Conservation (phyloP, 35 echinoderm and acorn worm species). For the Anneissia japonica region DNA sequence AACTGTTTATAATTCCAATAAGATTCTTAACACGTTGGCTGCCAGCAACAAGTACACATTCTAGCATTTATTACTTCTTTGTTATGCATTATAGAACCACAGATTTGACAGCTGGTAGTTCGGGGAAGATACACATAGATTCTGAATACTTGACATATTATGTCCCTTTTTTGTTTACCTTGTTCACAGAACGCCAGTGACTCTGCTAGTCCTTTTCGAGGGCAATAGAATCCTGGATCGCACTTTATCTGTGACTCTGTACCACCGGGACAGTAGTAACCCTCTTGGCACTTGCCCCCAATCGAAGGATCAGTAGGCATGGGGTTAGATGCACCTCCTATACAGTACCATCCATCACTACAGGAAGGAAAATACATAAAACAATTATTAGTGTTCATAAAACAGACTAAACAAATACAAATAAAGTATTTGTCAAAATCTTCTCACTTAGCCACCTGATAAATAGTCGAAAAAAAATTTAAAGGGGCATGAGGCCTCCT, state of each 20-base stretch:
- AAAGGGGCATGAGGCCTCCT: too few relatives aligned
- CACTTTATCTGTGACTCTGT: constrained; percentile 51
- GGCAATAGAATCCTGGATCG: constrained; percentile 86
- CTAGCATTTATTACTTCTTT: too few relatives aligned
- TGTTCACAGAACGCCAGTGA: constrained; percentile 50
- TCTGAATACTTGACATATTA: not conserved
- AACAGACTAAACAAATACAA: too few relatives aligned
- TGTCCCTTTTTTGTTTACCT: constrained; percentile 31
- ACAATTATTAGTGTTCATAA: too few relatives aligned
- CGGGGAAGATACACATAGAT: too few relatives aligned
- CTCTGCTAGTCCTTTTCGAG: constrained; percentile 53
- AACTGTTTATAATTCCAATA: too few relatives aligned
- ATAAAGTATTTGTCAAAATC: too few relatives aligned
- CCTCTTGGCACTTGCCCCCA: constrained; percentile 61
- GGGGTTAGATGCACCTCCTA: constrained; percentile 58
- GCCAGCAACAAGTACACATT: too few relatives aligned
- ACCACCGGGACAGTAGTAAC: constrained; percentile 72
- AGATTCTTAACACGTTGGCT: too few relatives aligned
- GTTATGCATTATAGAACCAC: too few relatives aligned
- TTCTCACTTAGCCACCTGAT: too few relatives aligned
- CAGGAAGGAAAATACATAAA: not conserved
- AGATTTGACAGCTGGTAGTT: not conserved
- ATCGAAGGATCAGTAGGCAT: constrained; percentile 69
- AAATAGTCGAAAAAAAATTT: too few relatives aligned
- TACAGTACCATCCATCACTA: constrained; percentile 95